phyloP scores from a whole-genome alignment of 2,888 invertebrate genomes.

The Rotaria socialis region DNA sequence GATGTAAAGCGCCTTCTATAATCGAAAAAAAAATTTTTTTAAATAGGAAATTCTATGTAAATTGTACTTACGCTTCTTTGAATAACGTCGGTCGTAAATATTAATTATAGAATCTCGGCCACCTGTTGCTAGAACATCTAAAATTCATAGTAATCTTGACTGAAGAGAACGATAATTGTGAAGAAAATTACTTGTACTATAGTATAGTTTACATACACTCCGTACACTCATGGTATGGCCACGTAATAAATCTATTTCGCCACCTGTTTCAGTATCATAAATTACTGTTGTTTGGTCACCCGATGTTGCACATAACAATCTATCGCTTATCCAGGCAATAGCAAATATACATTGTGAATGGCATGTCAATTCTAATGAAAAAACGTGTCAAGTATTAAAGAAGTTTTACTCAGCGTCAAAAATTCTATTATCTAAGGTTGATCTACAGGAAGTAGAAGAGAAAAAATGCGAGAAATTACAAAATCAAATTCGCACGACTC shows the following conservation, averaged over 20 bases:
- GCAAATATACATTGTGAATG: slow-evolving; percentile 36
- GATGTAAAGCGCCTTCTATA: slow-evolving; percentile 25
- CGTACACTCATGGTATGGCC: slow-evolving; percentile 32
- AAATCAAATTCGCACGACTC: no score
- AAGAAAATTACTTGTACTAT: background rate
- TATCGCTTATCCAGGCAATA: slow-evolving; percentile 28
- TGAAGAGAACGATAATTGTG: background rate
- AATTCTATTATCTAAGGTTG: no score
- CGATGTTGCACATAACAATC: slow-evolving; percentile 15
- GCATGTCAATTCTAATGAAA: background rate
- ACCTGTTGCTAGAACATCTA: slow-evolving; percentile 27
- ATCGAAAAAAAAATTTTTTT: background rate
- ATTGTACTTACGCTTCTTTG: background rate
- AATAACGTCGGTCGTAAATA: slow-evolving; percentile 35
- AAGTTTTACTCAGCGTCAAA: no score
- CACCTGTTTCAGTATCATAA: slow-evolving; percentile 32
- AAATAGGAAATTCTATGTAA: background rate
- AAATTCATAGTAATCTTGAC: background rate
- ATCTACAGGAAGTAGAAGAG: no score
- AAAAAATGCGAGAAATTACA: no score
- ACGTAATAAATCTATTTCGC: slow-evolving; percentile 17
- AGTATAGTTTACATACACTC: background rate
- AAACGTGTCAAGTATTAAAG: background rate
- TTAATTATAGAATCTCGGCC: slow-evolving; percentile 21
- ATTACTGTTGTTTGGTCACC: slow-evolving; percentile 22